Evolutionary conservation across 2,888 invertebrate genomes (phyloP), one percentile per base, ranked within the genome.

Genomic region (Lithophane leautieri): DNA sequence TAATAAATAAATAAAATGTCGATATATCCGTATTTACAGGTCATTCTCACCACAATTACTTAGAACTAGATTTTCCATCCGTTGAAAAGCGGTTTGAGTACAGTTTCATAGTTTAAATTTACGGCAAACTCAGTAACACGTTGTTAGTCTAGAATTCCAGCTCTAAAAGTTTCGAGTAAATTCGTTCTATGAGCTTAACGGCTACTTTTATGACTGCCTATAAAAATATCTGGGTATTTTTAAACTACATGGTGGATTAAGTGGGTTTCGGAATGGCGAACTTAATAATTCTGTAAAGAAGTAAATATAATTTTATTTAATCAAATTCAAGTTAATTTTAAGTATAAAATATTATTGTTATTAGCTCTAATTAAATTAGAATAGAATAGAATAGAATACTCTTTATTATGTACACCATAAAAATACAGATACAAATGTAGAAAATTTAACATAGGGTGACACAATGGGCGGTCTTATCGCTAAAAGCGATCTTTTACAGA

Each of bases 71-170:
- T 58, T 76, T 40, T 14, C 19, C 4, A 40, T 52, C 56, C 42
- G 73, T 80, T 65, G 34, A 52, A 54, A 58, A 56, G 0, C 28
- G 0, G 44, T 75, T 52, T n/a, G 28, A 58, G 44, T 54, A 58
- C 63, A 62, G 70, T 78, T 83, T 70, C 16, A 28, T 34, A 61
- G 79, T 68, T 79, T 58, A 47, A 58, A 66, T 73, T 73, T 81
- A 83, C 79, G 9, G 34, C 60, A 6, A 83, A 61, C 44, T 61
- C 56, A 82, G 66, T 40, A 44, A n/a, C 67, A n/a, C 14, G 65
- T 16, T 47, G 77, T 82, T 70, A 71, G 52, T 81, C 73, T 79
- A 73, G 28, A 79, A 76, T 76, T 68, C 76, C 34, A 81, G 50
- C 63, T 69, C 56, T 70, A 28, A 73, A 68, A 58, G 44, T 60